phyloP scores from a whole-genome alignment of 2,113 vertebrate genomes.

The Plecotus auritus region DNA sequence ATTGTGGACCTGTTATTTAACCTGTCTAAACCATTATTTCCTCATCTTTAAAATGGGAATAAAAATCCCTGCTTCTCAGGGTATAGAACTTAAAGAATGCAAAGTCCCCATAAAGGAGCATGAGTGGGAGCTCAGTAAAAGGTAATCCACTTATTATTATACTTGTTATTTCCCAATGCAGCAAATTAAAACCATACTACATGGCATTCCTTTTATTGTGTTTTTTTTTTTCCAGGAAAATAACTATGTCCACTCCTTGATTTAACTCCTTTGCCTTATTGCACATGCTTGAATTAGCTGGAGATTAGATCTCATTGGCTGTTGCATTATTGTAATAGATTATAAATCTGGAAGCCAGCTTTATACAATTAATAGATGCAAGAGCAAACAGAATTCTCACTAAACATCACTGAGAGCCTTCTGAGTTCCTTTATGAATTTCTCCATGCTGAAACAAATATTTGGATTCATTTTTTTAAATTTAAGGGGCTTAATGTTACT shows the following conservation, averaged over 20 bases:
- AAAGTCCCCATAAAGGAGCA: neutral
- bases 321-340: neutral
- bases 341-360: neutral
- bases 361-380: neutral
- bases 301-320: neutral
- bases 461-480: neutral
- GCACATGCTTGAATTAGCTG: neutral
- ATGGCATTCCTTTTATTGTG: neutral
- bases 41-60: neutral
- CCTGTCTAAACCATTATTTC: neutral
- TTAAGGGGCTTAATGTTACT: neutral
- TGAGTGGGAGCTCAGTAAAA: neutral
- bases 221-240: neutral
- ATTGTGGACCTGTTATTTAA: neutral
- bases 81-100: neutral
- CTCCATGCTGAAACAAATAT: neutral
- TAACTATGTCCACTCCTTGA: neutral
- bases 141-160: neutral
- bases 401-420: neutral
- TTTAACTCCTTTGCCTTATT: neutral
- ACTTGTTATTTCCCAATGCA: neutral
- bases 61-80: neutral
- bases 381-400: neutral
- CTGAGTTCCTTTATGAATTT: neutral
- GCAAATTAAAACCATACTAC: neutral